Conservation (phyloP, 2,113 vertebrate genomes). For the Falco punctatus region DNA sequence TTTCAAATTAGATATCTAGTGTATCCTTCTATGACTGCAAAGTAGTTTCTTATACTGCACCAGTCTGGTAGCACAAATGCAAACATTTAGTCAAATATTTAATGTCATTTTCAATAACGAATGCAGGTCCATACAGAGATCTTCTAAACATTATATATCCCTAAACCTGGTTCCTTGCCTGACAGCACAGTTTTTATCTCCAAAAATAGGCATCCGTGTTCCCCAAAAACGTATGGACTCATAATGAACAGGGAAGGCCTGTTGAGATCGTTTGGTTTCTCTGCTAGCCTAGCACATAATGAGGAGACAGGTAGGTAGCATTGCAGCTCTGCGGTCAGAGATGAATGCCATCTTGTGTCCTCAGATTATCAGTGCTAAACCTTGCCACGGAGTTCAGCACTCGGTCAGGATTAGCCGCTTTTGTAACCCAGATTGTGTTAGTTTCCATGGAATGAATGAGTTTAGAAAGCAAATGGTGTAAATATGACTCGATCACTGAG, state of each 20-base stretch:
- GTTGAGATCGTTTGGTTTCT: background rate
- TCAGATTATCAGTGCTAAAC: background rate
- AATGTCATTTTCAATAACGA: background rate
- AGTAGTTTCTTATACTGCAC: background rate
- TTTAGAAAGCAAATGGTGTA: background rate
- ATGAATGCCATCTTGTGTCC: background rate
- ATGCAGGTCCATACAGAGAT: background rate
- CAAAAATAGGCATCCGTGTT: accelerated
- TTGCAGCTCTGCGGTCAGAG: background rate
- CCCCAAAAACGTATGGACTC: background rate
- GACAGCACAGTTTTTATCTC: background rate
- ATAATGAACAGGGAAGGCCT: background rate
- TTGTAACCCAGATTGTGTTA: background rate
- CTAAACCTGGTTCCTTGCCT: background rate
- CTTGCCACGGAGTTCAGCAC: background rate
- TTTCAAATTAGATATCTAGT: background rate
- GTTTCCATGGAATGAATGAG: background rate
- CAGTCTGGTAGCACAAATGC: background rate
- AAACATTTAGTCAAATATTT: background rate
- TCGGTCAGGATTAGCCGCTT: background rate
- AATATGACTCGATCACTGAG: background rate
- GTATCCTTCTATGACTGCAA: background rate
- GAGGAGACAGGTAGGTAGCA: background rate
- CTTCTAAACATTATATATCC: background rate
- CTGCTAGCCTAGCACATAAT: accelerated